Evolutionary conservation across 1,140 invertebrate species (phyloP).

Genomic region (Caenorhabditis remanei): DNA sequence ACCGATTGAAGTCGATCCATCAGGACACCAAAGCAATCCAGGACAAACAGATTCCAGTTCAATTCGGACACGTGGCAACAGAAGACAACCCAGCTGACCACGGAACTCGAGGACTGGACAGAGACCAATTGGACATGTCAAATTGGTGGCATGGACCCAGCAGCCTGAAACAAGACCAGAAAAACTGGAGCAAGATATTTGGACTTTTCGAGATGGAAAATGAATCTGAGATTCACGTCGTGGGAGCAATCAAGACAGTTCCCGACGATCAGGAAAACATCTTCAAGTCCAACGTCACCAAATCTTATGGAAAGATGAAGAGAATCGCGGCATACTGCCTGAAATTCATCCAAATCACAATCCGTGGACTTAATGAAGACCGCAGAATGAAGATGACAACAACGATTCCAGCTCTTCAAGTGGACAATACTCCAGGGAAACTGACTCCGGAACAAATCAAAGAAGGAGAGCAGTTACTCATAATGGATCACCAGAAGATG

Average conservation of each 20-base stretch:
- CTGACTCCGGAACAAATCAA: background rate
- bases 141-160: background rate
- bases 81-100: slow-evolving; percentile 42
- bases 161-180: background rate
- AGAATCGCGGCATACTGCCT: background rate
- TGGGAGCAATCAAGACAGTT: background rate
- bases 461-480: background rate
- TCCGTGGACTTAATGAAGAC: background rate
- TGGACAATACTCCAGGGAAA: background rate
- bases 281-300: background rate
- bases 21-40: background rate
- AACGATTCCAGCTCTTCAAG: background rate
- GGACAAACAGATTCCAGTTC: background rate
- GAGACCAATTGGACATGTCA: background rate
- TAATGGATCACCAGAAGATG: background rate
- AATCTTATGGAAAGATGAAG: background rate
- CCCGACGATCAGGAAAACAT: background rate
- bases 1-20: background rate
- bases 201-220: background rate
- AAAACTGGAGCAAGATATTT: too few relatives aligned
- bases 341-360: background rate
- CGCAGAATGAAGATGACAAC: background rate
- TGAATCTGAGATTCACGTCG: background rate
- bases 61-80: background rate
- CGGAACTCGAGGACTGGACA: slow-evolving; percentile 7